A percentile compares a stretch with the other conserved stretches of the same genome.
Conservation (phyloP, 2,888 invertebrate species). For the Ernsta delagoae region DNA sequence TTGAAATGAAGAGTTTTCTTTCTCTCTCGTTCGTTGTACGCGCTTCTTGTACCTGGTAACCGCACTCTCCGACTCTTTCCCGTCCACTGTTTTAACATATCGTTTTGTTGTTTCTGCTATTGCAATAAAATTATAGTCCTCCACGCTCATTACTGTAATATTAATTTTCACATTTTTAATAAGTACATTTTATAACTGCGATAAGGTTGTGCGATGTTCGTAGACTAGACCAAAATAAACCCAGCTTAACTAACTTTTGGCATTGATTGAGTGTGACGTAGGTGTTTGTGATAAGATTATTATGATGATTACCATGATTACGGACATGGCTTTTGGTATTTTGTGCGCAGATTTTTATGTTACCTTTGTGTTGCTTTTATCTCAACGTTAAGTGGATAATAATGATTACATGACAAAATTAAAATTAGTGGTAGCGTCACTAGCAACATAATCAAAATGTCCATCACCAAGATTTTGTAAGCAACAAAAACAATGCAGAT, state of each 20-base stretch:
- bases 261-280: conserved; percentile 82
- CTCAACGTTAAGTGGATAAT: too few species aligned
- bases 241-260: conserved; percentile 59
- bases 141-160: background rate
- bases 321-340: conserved; percentile 48
- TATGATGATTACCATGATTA: conserved; percentile 66
- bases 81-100: conserved; percentile 39
- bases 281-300: conserved; percentile 68
- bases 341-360: conserved; percentile 29
- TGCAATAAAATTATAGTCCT: conserved; percentile 9
- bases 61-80: conserved; percentile 44
- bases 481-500: too few species aligned
- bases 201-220: background rate
- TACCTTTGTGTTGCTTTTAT: background rate
- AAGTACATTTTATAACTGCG: background rate
- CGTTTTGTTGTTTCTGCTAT: conserved; percentile 52
- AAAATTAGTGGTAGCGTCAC: too few species aligned
- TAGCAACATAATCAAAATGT: too few species aligned
- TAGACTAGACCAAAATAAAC: conserved; percentile 54
- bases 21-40: conserved; percentile 44
- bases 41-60: conserved; percentile 37
- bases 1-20: conserved; percentile 46
- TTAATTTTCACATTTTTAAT: background rate
- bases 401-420: too few species aligned
- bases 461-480: too few species aligned